These are phyloP conservation scores for Poeciliopsis infans DNA, from an alignment of 2,797 vertebrate genomes.

Conservation along the genomic window DNA sequence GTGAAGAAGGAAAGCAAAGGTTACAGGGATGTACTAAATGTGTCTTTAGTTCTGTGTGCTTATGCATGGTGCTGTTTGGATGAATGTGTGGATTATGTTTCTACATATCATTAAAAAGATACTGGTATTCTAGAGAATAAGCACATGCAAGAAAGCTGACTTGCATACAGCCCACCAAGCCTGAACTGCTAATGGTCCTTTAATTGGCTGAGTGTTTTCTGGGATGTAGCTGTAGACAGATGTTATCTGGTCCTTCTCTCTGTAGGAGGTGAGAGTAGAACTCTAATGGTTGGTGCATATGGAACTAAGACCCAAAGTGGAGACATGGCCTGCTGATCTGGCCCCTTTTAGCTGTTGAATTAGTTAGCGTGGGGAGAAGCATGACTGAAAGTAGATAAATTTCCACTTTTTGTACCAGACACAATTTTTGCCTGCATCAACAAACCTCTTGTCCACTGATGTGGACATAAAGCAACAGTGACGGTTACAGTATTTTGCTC, in stretches of 20 bases:
- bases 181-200: slow-evolving; percentile 65
- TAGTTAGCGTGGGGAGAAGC: slow-evolving; percentile 62
- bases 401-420: slow-evolving; percentile 44
- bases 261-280: slow-evolving; percentile 57
- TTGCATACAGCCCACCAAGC: slow-evolving; percentile 44
- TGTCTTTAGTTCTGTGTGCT: slow-evolving; percentile 1
- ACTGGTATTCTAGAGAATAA: slow-evolving; percentile 37
- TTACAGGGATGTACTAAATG: slow-evolving; percentile 30
- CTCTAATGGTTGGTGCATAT: slow-evolving; percentile 64
- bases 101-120: slow-evolving; percentile 6
- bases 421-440: slow-evolving; percentile 56
- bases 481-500: slow-evolving; percentile 34
- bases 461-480: not conserved
- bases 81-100: slow-evolving; percentile 19
- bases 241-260: slow-evolving; percentile 63
- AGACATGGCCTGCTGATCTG: slow-evolving; percentile 57
- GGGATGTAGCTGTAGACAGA: slow-evolving; percentile 66
- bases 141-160: slow-evolving; percentile 53
- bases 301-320: slow-evolving; percentile 49
- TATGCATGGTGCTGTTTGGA: not conserved
- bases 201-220: slow-evolving; percentile 74
- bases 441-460: slow-evolving; percentile 38
- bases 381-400: slow-evolving; percentile 64
- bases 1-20: slow-evolving; percentile 54
- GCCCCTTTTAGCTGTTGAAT: slow-evolving; percentile 67